Percentiles rank a stretch among this genome's conserved stretches.
phyloP scores from a whole-genome alignment of 2,888 invertebrate genomes.

The Theodoxus fluviatilis region DNA sequence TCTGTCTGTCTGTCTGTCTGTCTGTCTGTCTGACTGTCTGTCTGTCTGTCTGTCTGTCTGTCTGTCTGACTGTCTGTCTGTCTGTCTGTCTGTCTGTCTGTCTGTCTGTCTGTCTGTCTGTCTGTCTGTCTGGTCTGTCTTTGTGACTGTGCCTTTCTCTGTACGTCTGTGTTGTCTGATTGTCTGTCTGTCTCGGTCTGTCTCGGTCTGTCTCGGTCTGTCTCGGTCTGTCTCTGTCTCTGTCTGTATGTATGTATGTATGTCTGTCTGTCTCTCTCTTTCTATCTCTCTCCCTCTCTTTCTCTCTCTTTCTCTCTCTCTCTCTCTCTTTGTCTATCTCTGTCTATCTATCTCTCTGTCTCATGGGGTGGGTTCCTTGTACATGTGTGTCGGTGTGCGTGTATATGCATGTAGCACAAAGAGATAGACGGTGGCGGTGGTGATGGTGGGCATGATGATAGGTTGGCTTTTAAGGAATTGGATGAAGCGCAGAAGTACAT shows the following conservation, averaged over 20 bases:
- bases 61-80: conserved; percentile 2
- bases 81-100: background rate
- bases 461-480: too few species aligned
- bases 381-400: background rate
- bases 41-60: background rate
- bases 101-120: background rate
- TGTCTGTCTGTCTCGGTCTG: background rate
- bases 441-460: too few species aligned
- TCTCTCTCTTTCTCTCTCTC: conserved; percentile 10
- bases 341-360: background rate
- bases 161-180: background rate
- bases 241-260: background rate
- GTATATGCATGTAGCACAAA: background rate
- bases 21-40: too few species aligned
- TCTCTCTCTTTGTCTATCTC: background rate
- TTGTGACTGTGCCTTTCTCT: background rate
- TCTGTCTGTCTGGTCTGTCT: background rate
- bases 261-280: background rate
- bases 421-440: too few species aligned
- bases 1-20: too few species aligned
- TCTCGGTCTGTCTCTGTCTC: background rate
- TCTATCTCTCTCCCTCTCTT: conserved; percentile 3
- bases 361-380: background rate
- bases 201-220: background rate
- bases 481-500: too few species aligned